Conservation (phyloP, 1,140 invertebrate species). For the Ladona fulva region DNA sequence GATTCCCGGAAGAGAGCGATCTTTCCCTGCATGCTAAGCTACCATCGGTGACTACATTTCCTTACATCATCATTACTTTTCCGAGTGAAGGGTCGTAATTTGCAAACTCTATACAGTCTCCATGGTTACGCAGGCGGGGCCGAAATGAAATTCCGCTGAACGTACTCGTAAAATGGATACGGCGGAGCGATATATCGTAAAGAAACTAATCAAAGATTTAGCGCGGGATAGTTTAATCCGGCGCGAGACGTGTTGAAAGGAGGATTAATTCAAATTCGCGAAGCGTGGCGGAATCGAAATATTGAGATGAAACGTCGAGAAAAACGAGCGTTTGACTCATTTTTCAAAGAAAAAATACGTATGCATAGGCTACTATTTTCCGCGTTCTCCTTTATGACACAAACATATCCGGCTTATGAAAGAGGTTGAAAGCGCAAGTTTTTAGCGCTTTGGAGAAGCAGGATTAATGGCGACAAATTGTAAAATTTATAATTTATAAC, state of each 20-base stretch:
- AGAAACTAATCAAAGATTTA: conserved; percentile 10
- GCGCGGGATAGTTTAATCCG: not conserved
- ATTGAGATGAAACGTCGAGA: too few species aligned
- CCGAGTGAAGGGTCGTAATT: conserved; percentile 1
- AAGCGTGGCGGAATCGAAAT: too few species aligned
- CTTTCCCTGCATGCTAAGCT: not conserved
- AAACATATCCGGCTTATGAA: too few species aligned
- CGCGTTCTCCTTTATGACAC: too few species aligned
- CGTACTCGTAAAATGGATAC: not conserved
- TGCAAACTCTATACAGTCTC: conserved; percentile 4
- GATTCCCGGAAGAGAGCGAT: too few species aligned
- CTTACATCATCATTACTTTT: conserved; percentile 3
- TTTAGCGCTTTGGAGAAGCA: too few species aligned
- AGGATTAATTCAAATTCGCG: not conserved
- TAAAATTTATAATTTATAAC: too few species aligned
- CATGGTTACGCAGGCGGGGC: not conserved
- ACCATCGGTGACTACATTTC: not conserved
- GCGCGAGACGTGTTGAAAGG: not conserved
- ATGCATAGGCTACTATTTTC: too few species aligned
- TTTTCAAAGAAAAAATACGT: too few species aligned
- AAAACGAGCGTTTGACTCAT: too few species aligned
- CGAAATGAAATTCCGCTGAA: not conserved
- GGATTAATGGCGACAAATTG: too few species aligned
- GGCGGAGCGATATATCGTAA: conserved; percentile 4
- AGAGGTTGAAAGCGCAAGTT: too few species aligned